A percentile compares a stretch with the other conserved stretches of the same genome.
Conservation (phyloP, 2,113 vertebrate genomes). For the Phasianus colchicus region DNA sequence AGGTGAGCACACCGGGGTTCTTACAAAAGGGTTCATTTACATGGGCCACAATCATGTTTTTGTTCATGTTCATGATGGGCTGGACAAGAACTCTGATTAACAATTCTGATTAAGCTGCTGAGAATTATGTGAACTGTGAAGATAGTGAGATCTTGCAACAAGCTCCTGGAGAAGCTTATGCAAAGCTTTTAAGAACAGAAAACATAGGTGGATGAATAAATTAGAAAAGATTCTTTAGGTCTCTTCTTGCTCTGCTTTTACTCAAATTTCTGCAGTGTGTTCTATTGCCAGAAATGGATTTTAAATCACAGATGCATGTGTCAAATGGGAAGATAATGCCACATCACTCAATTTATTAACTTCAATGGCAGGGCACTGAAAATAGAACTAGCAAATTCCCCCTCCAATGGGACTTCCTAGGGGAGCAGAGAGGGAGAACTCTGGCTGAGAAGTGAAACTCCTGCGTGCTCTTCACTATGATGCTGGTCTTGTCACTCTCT, state of each 20-base stretch:
- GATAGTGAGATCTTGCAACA: background rate
- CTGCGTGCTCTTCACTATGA: background rate
- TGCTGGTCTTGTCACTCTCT: background rate
- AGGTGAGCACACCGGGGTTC: background rate
- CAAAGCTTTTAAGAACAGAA: background rate
- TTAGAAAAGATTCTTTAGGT: background rate
- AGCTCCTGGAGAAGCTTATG: background rate
- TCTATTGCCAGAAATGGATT: background rate
- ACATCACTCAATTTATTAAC: background rate
- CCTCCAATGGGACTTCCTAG: background rate
- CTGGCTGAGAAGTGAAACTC: background rate
- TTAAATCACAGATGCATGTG: background rate
- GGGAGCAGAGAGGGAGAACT: background rate
- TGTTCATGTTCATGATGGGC: background rate
- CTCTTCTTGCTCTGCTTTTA: background rate
- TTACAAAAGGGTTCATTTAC: background rate
- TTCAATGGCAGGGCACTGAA: background rate
- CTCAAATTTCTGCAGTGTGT: background rate
- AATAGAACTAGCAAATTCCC: background rate
- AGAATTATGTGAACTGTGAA: background rate
- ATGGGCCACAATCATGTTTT: background rate
- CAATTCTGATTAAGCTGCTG: background rate
- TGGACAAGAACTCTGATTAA: background rate
- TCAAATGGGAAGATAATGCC: background rate
- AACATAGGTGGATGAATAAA: background rate